These are phyloP conservation scores for Phrixothrix hirtus DNA, from an alignment of 2,888 invertebrate species.

Conservation along the genomic window DNA sequence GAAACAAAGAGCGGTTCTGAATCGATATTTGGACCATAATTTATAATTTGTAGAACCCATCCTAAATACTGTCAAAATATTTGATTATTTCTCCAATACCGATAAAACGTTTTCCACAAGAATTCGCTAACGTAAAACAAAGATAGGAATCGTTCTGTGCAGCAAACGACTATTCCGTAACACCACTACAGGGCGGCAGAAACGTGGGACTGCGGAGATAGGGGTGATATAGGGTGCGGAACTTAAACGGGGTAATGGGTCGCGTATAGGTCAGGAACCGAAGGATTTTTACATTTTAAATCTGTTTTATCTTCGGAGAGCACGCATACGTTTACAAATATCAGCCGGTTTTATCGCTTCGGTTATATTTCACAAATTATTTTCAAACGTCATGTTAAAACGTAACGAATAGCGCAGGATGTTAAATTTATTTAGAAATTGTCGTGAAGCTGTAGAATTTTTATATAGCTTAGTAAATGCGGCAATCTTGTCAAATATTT, in stretches of 20 bases:
- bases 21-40: constrained; percentile 12
- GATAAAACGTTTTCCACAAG: constrained; percentile 7
- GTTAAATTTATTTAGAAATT: neutral
- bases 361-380: constrained; percentile 15
- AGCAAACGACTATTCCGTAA: constrained; percentile 9
- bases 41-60: constrained; percentile 19
- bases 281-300: constrained; percentile 31
- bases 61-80: constrained; percentile 4
- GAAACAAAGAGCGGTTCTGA: constrained; percentile 6
- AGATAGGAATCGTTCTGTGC: constrained; percentile 13
- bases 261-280: constrained; percentile 29
- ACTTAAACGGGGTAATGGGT: constrained; percentile 29
- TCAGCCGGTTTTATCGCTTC: constrained; percentile 16
- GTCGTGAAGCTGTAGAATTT: neutral
- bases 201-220: constrained; percentile 18
- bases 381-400: constrained; percentile 6
- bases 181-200: constrained; percentile 12
- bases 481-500: neutral
- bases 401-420: constrained; percentile 1
- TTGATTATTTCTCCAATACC: neutral
- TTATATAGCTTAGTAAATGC: neutral
- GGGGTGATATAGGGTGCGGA: constrained; percentile 25
- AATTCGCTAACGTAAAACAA: constrained; percentile 6
- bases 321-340: constrained; percentile 27
- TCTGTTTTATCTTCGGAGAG: constrained; percentile 22